Percentiles rank a stretch among this genome's conserved stretches.
phyloP scores from a whole-genome alignment of 2,888 invertebrate species.

The Heliothis peltigera region DNA sequence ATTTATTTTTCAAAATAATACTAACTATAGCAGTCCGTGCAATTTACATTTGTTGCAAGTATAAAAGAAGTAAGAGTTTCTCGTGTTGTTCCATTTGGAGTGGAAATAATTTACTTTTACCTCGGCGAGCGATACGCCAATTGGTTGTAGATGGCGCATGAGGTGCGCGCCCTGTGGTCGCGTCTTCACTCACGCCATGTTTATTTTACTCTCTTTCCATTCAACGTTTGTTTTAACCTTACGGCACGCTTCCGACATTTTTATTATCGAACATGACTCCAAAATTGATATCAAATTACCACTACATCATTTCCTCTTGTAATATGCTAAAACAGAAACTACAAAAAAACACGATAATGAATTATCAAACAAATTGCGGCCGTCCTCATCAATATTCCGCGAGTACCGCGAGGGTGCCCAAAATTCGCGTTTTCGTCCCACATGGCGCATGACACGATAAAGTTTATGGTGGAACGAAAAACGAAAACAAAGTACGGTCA shows the following conservation, averaged over 20 bases:
- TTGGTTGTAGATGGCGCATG: conserved; percentile 86
- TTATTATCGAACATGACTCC: conserved; percentile 56
- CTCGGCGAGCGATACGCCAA: conserved; percentile 81
- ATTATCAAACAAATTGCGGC: conserved; percentile 63
- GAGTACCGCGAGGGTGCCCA: conserved; percentile 68
- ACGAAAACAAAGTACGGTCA: conserved; percentile 75
- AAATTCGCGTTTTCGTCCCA: conserved; percentile 74
- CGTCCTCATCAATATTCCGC: conserved; percentile 71
- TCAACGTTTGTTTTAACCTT: conserved; percentile 60
- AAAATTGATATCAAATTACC: conserved; percentile 52
- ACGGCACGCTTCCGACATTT: conserved; percentile 66
- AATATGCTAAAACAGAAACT: conserved; percentile 53
- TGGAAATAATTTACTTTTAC: conserved; percentile 80
- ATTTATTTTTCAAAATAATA: conserved; percentile 10
- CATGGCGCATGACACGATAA: conserved; percentile 81
- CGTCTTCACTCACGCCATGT: conserved; percentile 77
- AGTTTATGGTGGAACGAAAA: conserved; percentile 80
- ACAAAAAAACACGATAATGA: conserved; percentile 50
- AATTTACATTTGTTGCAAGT: conserved; percentile 50
- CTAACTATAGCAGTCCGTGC: conserved; percentile 46
- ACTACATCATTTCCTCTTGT: conserved; percentile 48
- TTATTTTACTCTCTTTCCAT: conserved; percentile 73
- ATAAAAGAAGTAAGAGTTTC: conserved; percentile 60
- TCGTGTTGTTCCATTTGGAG: conserved; percentile 69
- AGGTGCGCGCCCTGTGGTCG: conserved; percentile 83